Conservation (phyloP, 2,113 vertebrate genomes). For the Carassius carassius region DNA sequence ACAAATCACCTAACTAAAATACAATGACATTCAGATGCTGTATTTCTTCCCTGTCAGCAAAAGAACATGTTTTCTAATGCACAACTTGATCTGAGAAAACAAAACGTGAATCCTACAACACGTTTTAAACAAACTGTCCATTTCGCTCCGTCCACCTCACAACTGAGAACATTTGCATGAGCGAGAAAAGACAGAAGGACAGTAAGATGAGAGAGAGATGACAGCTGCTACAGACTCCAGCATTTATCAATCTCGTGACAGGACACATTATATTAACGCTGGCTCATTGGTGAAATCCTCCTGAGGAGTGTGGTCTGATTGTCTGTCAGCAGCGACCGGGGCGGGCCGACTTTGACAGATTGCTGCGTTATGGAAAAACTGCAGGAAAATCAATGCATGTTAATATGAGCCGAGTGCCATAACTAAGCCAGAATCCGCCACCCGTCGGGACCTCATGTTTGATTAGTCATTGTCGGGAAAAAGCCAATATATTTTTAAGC, state of each 20-base stretch:
- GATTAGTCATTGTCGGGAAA: conserved; percentile 32
- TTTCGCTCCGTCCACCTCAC: background rate
- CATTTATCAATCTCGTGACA: conserved; percentile 53
- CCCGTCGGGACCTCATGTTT: background rate
- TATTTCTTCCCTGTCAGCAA: background rate
- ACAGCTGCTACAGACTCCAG: background rate
- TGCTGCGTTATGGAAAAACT: conserved; percentile 44
- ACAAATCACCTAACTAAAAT: background rate
- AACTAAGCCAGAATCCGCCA: background rate
- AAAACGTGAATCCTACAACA: background rate
- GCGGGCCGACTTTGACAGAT: conserved; percentile 48
- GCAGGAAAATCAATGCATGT: conserved; percentile 47
- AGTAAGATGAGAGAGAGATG: background rate
- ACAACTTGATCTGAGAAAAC: background rate
- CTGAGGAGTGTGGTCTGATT: conserved; percentile 51
- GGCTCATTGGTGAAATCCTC: conserved; percentile 54
- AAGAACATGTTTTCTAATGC: background rate
- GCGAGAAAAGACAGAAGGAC: background rate
- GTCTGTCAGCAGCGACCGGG: conserved; percentile 46
- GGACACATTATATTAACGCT: conserved; percentile 46
- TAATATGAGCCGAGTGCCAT: conserved; percentile 41
- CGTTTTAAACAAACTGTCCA: background rate
- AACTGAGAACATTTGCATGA: background rate
- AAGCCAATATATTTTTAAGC: conserved; percentile 10
- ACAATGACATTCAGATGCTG: background rate